Conservation (phyloP, 1,140 invertebrate genomes). For the Lepidurus packardi region DNA sequence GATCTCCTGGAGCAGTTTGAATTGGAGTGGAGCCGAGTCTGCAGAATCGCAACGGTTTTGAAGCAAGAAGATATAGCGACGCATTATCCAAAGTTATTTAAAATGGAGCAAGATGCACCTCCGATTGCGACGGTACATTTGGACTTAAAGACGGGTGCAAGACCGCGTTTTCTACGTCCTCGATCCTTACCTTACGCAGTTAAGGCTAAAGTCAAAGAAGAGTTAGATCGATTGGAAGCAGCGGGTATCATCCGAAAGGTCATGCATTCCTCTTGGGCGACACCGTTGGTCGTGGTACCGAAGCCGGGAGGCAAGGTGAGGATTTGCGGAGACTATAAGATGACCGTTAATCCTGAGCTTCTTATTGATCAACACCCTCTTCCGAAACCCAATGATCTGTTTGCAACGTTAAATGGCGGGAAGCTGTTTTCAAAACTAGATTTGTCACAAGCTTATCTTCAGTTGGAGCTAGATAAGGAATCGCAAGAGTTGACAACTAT, state of each 20-base stretch:
- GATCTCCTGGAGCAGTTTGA: not conserved
- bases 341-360: constrained; percentile 44
- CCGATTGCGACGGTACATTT: not conserved
- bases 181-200: constrained; percentile 32
- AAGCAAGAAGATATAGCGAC: not conserved
- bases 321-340: constrained; percentile 46
- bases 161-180: constrained; percentile 30
- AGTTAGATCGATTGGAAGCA: constrained; percentile 42
- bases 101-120: not conserved
- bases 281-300: constrained; percentile 48
- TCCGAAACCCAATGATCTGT: constrained; percentile 42
- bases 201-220: constrained; percentile 41
- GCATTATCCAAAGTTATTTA: not conserved
- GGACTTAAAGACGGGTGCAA: constrained; percentile 25
- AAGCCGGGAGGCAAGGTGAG: constrained; percentile 47
- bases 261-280: constrained; percentile 48
- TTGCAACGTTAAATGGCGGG: constrained; percentile 40
- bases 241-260: constrained; percentile 44
- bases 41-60: not conserved
- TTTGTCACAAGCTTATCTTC: constrained; percentile 41
- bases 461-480: constrained; percentile 40
- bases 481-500: constrained; percentile 42
- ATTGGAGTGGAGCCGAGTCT: not conserved
- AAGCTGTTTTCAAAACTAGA: constrained; percentile 42
- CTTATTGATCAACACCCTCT: constrained; percentile 41